Evolutionary conservation across 2,797 vertebrate genomes (phyloP).

Genomic region (Sardinella longiceps): DNA sequence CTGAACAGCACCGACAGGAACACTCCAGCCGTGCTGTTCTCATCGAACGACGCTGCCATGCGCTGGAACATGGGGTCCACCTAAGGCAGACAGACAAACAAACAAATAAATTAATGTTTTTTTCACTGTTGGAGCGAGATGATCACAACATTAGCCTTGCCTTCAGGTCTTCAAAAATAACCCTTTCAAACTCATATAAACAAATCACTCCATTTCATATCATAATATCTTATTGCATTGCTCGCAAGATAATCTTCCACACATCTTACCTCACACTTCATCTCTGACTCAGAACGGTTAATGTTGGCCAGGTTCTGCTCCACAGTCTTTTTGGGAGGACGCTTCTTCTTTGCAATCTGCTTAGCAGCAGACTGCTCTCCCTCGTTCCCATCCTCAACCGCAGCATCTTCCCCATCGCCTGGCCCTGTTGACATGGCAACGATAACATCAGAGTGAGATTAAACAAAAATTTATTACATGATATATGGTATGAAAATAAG

Average conservation of each 20-base stretch:
- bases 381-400: conserved; percentile 26
- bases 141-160: neutral
- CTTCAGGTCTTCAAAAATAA: neutral
- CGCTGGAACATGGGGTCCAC: conserved; percentile 93
- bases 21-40: conserved; percentile 86
- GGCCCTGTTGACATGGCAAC: conserved; percentile 51
- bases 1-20: conserved; percentile 85
- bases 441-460: neutral
- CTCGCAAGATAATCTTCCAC: neutral
- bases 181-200: neutral
- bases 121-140: neutral
- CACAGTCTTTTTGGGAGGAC: conserved; percentile 84
- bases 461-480: neutral
- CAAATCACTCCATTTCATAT: neutral
- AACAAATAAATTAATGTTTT: no score
- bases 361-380: conserved; percentile 61
- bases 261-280: conserved; percentile 79
- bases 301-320: conserved; percentile 90
- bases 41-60: conserved; percentile 85
- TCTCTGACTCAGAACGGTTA: conserved; percentile 78
- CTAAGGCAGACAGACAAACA: conserved; percentile 63
- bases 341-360: conserved; percentile 79
- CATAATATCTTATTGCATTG: neutral
- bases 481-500: neutral
- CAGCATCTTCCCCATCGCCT: conserved; percentile 41